phyloP scores from a whole-genome alignment of 2,113 vertebrate genomes.

The Cheirogaleus medius region DNA sequence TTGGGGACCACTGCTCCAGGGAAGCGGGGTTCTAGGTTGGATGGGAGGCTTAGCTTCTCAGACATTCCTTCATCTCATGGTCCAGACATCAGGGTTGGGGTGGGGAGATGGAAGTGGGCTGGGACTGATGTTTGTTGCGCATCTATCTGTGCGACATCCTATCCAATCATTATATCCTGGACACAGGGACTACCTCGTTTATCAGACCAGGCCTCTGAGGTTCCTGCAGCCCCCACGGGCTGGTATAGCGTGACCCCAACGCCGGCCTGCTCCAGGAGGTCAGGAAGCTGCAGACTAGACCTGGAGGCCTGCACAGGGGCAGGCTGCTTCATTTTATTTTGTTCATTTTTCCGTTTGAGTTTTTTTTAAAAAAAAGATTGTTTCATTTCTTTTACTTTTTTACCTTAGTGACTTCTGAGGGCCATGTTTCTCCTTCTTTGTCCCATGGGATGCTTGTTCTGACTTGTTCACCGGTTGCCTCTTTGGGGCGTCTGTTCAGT shows the following conservation, averaged over 20 bases:
- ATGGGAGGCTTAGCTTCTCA: not conserved
- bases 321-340: not conserved
- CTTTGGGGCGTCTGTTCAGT: not conserved
- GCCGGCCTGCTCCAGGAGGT: not conserved
- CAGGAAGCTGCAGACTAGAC: not conserved
- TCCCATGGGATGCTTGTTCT: not conserved
- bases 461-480: not conserved
- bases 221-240: not conserved
- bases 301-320: not conserved
- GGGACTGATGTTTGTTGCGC: not conserved
- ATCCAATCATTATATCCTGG: not conserved
- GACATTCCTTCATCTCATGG: accelerated
- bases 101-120: not conserved
- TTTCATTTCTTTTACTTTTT: not conserved
- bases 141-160: accelerated
- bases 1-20: not conserved
- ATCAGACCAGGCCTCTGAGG: not conserved
- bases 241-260: not conserved
- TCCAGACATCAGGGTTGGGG: too few relatives aligned
- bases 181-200: not conserved
- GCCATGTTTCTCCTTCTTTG: not conserved
- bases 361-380: not conserved
- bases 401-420: not conserved
- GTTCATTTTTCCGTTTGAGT: not conserved
- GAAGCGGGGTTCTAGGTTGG: not conserved